Evolutionary conservation across 2,888 invertebrate species (phyloP).

Genomic region (Matsumyia berberina): DNA sequence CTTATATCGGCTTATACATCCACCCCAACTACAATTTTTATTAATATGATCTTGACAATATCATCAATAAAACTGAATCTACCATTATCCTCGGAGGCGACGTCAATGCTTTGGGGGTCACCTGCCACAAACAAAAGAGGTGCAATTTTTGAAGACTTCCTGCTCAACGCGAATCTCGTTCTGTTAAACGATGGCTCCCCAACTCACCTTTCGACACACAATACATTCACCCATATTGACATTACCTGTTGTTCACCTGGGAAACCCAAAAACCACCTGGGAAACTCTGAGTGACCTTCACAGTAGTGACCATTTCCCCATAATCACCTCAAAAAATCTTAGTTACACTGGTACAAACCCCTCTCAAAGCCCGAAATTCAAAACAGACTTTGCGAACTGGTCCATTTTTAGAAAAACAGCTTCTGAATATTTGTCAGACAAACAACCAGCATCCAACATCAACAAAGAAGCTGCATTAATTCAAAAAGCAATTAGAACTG

Average conservation of each 20-base stretch:
- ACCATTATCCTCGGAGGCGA: background rate
- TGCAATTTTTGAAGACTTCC: conserved; percentile 16
- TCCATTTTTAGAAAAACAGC: background rate
- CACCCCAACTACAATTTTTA: background rate
- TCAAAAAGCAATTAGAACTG: conserved; percentile 20
- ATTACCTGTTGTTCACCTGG: conserved; percentile 36
- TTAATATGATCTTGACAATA: background rate
- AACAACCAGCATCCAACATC: background rate
- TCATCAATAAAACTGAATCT: background rate
- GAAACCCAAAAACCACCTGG: conserved; percentile 21
- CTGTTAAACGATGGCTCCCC: conserved; percentile 20
- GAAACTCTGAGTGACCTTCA: conserved; percentile 26
- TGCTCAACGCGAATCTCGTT: background rate
- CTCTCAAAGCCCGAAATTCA: background rate
- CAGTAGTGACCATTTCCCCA: conserved; percentile 52
- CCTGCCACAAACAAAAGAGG: conserved; percentile 15
- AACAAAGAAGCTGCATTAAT: conserved; percentile 13
- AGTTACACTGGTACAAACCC: background rate
- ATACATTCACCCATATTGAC: conserved; percentile 43
- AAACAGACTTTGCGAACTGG: background rate
- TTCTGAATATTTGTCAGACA: conserved; percentile 8
- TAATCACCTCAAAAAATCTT: background rate
- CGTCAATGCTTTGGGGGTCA: conserved; percentile 27
- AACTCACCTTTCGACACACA: conserved; percentile 37
- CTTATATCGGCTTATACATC: background rate